Conservation (phyloP, 2,113 vertebrate species). For the Oncorhynchus tshawytscha region DNA sequence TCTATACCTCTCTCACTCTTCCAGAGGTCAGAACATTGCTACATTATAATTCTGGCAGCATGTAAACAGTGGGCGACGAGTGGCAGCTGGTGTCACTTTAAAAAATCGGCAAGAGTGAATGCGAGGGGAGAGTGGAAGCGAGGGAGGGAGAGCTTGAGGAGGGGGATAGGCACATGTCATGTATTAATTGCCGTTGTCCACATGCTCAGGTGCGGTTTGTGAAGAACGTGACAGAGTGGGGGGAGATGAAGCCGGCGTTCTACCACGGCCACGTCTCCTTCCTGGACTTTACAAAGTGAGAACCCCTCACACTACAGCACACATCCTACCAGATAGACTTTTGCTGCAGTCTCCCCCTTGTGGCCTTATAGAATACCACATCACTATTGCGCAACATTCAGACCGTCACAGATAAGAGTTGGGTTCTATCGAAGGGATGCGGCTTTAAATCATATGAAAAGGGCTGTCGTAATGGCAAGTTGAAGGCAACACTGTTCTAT, state of each 20-base stretch:
- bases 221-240: slow-evolving; percentile 97
- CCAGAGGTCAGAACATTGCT: too few relatives aligned
- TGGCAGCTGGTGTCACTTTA: too few relatives aligned
- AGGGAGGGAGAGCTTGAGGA: neutral
- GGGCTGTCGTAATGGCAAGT: neutral
- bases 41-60: too few relatives aligned
- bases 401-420: neutral
- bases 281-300: slow-evolving; percentile 86
- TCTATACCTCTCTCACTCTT: too few relatives aligned
- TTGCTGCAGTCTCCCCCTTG: slow-evolving; percentile 51
- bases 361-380: slow-evolving; percentile 18
- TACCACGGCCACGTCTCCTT: slow-evolving; percentile 96
- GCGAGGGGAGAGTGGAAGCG: neutral
- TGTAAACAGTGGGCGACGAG: too few relatives aligned
- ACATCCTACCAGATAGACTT: neutral
- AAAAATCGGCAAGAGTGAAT: too few relatives aligned
- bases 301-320: neutral
- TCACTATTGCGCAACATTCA: neutral
- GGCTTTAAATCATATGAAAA: neutral
- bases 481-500: neutral
- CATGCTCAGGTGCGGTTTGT: slow-evolving; percentile 81
- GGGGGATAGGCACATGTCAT: neutral
- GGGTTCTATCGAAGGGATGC: neutral
- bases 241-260: slow-evolving; percentile 97
- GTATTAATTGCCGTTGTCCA: neutral